These are phyloP conservation scores for Ardeotis arabs DNA, from an alignment of 2,113 vertebrate species.

Conservation along the genomic window DNA sequence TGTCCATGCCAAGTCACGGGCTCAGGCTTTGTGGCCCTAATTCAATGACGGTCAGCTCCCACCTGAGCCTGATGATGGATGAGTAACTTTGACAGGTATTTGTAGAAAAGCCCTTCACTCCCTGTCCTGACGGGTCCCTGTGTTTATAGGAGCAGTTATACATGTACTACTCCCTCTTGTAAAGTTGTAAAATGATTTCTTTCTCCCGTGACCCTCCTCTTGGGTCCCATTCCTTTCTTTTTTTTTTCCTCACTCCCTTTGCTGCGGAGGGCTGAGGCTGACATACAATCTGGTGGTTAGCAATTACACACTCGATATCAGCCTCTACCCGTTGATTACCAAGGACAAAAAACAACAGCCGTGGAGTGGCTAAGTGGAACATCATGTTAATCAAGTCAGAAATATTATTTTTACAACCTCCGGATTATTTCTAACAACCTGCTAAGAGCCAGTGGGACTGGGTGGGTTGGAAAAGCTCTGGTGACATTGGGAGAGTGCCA, in stretches of 20 bases:
- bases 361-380: not conserved
- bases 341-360: not conserved
- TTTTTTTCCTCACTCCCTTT: not conserved
- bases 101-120: not conserved
- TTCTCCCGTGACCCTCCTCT: not conserved
- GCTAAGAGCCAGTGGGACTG: constrained; percentile 32
- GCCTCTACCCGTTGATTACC: not conserved
- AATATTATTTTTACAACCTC: constrained; percentile 42
- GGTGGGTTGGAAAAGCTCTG: not conserved
- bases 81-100: not conserved
- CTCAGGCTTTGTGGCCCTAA: not conserved
- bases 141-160: not conserved
- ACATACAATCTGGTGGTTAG: not conserved
- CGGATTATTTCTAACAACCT: constrained; percentile 40
- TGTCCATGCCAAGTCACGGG: not conserved
- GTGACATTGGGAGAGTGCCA: not conserved
- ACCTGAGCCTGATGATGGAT: not conserved
- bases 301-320: not conserved
- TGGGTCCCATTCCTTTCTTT: not conserved
- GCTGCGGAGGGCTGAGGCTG: not conserved
- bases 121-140: not conserved
- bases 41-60: not conserved
- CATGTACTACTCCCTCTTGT: not conserved
- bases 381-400: constrained; percentile 17
- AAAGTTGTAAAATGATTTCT: not conserved